Evolutionary conservation across 2,797 vertebrate species (phyloP).

Genomic region (Poliocrania exsul): DNA sequence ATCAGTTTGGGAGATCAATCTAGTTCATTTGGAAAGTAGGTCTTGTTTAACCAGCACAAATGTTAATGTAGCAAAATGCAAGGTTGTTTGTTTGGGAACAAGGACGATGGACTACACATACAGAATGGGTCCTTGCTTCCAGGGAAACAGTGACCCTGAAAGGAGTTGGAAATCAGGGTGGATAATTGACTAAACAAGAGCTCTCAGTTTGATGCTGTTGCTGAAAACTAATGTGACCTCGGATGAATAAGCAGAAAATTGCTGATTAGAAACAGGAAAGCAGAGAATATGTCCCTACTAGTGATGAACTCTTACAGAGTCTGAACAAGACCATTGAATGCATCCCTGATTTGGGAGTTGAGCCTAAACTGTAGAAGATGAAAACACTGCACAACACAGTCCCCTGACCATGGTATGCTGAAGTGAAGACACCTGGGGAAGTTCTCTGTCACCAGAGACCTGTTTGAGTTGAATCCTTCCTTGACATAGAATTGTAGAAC

Average conservation of each 20-base stretch:
- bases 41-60: slow-evolving; percentile 10
- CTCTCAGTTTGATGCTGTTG: background rate
- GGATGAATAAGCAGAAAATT: background rate
- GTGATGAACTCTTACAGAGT: background rate
- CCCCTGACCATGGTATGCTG: background rate
- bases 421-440: background rate
- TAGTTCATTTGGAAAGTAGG: background rate
- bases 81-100: background rate
- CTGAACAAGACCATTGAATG: background rate
- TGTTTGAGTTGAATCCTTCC: background rate
- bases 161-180: background rate
- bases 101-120: background rate
- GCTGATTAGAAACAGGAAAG: background rate
- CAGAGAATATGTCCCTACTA: background rate
- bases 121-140: background rate
- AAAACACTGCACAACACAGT: background rate
- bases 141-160: background rate
- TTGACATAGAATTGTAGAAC: background rate
- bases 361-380: background rate
- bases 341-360: background rate
- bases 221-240: background rate
- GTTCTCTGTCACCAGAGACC: background rate
- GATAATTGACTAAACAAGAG: background rate
- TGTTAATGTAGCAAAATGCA: background rate
- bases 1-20: background rate